Evolutionary conservation across 2,888 invertebrate species (phyloP).

Genomic region (Agonopterix subpropinquella): DNA sequence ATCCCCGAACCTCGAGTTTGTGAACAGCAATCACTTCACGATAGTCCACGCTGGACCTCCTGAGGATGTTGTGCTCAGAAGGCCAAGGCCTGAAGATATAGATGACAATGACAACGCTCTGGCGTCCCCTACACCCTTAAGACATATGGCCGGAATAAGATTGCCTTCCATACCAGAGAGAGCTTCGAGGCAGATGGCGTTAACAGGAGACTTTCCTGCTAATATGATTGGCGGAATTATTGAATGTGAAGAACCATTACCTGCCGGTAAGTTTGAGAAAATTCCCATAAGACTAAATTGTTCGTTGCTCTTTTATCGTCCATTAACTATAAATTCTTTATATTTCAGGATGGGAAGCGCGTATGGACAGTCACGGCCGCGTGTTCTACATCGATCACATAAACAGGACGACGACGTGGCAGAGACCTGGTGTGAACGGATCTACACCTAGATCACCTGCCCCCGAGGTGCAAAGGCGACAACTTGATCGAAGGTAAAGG

Average conservation of each 20-base stretch:
- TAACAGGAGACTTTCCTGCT: slow-evolving; percentile 71
- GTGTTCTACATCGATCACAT: slow-evolving; percentile 98
- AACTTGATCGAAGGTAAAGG: slow-evolving; percentile 77
- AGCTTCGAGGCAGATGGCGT: slow-evolving; percentile 72
- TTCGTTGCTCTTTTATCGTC: background rate
- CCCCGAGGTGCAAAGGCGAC: slow-evolving; percentile 81
- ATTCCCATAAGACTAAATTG: background rate
- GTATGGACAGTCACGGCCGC: slow-evolving; percentile 96
- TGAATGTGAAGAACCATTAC: slow-evolving; percentile 87
- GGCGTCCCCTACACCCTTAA: slow-evolving; percentile 77
- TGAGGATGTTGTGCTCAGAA: slow-evolving; percentile 64
- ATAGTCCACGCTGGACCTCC: slow-evolving; percentile 70
- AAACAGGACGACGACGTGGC: slow-evolving; percentile 98
- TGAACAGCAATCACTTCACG: slow-evolving; percentile 74
- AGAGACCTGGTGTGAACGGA: slow-evolving; percentile 81
- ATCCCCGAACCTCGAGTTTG: slow-evolving; percentile 72
- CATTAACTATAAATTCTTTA: background rate
- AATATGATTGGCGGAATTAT: slow-evolving; percentile 74
- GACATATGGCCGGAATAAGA: slow-evolving; percentile 83
- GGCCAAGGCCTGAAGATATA: slow-evolving; percentile 59
- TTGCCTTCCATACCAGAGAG: slow-evolving; percentile 89
- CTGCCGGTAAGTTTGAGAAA: slow-evolving; percentile 79
- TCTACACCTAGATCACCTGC: slow-evolving; percentile 63
- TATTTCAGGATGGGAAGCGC: slow-evolving; percentile 93
- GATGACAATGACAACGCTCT: slow-evolving; percentile 64